Percentiles rank a stretch among this genome's conserved stretches.
These are phyloP conservation scores for Sitobion miscanthi DNA, from an alignment of 1,140 invertebrate genomes.

Conservation along the genomic window DNA sequence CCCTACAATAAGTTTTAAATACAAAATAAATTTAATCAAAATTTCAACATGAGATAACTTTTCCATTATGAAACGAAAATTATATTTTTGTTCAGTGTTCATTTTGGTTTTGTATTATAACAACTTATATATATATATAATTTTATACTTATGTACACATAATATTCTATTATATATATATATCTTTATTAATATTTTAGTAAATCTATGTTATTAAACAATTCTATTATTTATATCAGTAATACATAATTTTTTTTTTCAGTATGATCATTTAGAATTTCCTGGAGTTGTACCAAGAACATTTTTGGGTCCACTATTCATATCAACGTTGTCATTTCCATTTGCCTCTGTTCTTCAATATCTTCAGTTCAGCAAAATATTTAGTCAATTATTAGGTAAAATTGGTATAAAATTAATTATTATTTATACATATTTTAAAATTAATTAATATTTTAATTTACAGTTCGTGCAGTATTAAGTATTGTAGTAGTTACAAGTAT, in stretches of 20 bases:
- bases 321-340: conserved; percentile 81
- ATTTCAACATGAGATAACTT: background rate
- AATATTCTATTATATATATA: too few relatives aligned
- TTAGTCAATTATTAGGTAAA: conserved; percentile 89
- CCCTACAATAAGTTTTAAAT: too few relatives aligned
- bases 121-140: background rate
- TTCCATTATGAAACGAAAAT: background rate
- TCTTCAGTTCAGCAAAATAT: conserved; percentile 82
- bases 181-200: too few relatives aligned
- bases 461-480: conserved; percentile 85
- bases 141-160: too few relatives aligned
- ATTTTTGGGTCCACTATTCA: conserved; percentile 90
- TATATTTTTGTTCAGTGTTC: background rate
- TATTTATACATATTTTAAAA: background rate
- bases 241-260: conserved; percentile 63
- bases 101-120: background rate
- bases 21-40: background rate
- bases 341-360: conserved; percentile 74
- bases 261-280: conserved; percentile 99
- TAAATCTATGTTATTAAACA: background rate
- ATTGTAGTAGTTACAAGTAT: conserved; percentile 78
- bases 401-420: conserved; percentile 24
- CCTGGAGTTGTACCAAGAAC: conserved; percentile 97
- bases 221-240: background rate
- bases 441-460: conserved; percentile 61